phyloP scores from a whole-genome alignment of 2,888 invertebrate species.

The Caenorhabditis sp. region DNA sequence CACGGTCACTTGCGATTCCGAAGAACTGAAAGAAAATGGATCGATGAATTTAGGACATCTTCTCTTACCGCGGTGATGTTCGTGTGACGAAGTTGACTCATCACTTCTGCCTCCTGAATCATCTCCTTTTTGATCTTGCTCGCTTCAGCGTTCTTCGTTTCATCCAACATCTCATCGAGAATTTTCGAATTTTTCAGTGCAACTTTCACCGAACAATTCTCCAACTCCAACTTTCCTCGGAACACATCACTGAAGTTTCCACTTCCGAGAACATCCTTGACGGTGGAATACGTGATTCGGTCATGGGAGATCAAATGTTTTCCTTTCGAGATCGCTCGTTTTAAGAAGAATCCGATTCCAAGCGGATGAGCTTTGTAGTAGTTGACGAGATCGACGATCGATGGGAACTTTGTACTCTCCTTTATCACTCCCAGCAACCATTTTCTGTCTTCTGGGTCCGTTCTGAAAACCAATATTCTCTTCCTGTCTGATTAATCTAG shows the following conservation, averaged over 20 bases:
- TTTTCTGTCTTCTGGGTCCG: not conserved
- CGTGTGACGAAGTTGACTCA: slow-evolving; percentile 70
- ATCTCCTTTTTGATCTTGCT: slow-evolving; percentile 65
- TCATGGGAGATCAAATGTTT: slow-evolving; percentile 69
- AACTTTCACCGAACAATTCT: slow-evolving; percentile 28
- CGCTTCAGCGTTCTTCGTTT: slow-evolving; percentile 25
- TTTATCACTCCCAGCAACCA: slow-evolving; percentile 7
- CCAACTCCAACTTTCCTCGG: slow-evolving; percentile 46
- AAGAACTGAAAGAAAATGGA: slow-evolving; percentile 87
- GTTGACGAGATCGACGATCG: slow-evolving; percentile 11
- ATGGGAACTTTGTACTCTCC: not conserved
- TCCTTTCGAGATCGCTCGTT: slow-evolving; percentile 26
- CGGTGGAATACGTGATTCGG: slow-evolving; percentile 60
- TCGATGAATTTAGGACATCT: not conserved
- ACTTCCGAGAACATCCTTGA: slow-evolving; percentile 50
- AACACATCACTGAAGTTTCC: slow-evolving; percentile 58
- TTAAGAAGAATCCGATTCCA: slow-evolving; percentile 50
- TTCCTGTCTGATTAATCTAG: not conserved
- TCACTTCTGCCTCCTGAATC: slow-evolving; percentile 74
- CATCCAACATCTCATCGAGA: slow-evolving; percentile 25
- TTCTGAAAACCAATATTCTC: not conserved
- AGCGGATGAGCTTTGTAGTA: slow-evolving; percentile 37
- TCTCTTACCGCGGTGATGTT: slow-evolving; percentile 68
- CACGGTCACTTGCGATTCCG: slow-evolving; percentile 97
- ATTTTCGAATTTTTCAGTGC: slow-evolving; percentile 27